Percentiles rank a stretch among this genome's conserved stretches.
Evolutionary conservation across 2,113 vertebrate genomes (phyloP).

Genomic region (Gasterosteus nipponicus): DNA sequence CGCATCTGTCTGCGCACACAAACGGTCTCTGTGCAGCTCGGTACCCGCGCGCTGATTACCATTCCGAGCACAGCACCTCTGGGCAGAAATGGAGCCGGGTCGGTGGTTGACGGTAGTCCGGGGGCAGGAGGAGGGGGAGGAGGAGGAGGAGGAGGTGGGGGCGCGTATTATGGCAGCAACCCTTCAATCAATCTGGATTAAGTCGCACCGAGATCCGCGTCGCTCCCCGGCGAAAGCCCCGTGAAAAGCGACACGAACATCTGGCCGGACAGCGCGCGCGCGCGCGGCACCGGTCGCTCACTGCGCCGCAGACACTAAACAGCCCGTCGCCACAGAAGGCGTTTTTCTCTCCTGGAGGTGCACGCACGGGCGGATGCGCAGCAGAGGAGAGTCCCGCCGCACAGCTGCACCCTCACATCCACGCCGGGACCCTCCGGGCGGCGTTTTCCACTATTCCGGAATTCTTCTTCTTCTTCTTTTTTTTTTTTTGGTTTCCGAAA

Average conservation of each 20-base stretch:
- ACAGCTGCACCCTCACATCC: slow-evolving; percentile 68
- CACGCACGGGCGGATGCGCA: slow-evolving; percentile 73
- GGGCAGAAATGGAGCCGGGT: slow-evolving; percentile 77
- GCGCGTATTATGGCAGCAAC: slow-evolving; percentile 61
- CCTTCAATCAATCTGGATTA: slow-evolving; percentile 77
- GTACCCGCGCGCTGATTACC: slow-evolving; percentile 72
- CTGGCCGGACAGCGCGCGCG: slow-evolving; percentile 64
- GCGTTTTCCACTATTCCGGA: slow-evolving; percentile 22
- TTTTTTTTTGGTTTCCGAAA: background rate
- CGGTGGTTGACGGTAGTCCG: slow-evolving; percentile 69
- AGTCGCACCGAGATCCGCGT: slow-evolving; percentile 70
- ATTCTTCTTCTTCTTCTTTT: background rate
- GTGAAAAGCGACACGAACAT: slow-evolving; percentile 74
- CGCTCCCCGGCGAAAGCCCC: slow-evolving; percentile 31
- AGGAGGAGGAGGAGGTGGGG: background rate
- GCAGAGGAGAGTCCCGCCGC: slow-evolving; percentile 65
- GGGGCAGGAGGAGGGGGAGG: slow-evolving; percentile 27
- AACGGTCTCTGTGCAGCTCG: slow-evolving; percentile 75
- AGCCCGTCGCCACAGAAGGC: slow-evolving; percentile 69
- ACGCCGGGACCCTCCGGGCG: slow-evolving; percentile 59
- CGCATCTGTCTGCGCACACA: slow-evolving; percentile 78
- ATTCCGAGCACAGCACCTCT: slow-evolving; percentile 78
- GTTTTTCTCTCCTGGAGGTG: slow-evolving; percentile 77
- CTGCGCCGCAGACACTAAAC: slow-evolving; percentile 50
- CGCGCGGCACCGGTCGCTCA: slow-evolving; percentile 51